Evolutionary conservation across 1,140 invertebrate genomes (phyloP).

Genomic region (Teleopsis dalmanni): DNA sequence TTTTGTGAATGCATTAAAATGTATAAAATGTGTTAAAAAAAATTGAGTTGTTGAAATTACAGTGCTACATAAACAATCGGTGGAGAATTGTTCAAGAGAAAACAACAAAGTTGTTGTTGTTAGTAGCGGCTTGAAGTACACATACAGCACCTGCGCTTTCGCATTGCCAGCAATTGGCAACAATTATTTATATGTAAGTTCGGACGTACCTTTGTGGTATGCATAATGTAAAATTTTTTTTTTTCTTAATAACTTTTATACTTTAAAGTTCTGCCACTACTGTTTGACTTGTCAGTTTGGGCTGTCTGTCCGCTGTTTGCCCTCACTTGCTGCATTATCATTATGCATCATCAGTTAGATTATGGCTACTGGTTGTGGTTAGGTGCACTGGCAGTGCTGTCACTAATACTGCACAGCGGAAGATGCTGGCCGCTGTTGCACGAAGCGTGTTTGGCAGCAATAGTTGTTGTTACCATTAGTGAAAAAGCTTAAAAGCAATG

Average conservation of each 20-base stretch:
- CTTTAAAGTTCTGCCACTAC: neutral
- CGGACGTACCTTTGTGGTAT: neutral
- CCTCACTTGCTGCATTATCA: neutral
- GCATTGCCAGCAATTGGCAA: conserved; percentile 1
- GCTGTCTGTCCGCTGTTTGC: neutral
- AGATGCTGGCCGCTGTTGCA: no score
- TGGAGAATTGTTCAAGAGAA: conserved; percentile 5
- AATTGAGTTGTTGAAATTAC: neutral
- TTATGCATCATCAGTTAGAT: no score
- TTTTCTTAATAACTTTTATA: neutral
- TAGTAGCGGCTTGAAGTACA: conserved; percentile 1
- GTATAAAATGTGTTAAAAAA: neutral
- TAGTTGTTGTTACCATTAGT: no score
- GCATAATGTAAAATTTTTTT: neutral
- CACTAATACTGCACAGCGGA: no score
- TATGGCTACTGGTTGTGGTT: no score
- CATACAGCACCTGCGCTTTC: neutral
- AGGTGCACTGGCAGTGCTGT: no score
- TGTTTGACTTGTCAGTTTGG: neutral
- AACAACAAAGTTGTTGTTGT: neutral
- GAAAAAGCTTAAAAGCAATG: no score
- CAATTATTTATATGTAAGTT: conserved; percentile 6
- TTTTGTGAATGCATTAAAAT: neutral
- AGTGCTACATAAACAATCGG: neutral
- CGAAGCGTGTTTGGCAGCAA: no score